Conservation (phyloP, 2,113 vertebrate genomes). For the Amblyornis subalaris region DNA sequence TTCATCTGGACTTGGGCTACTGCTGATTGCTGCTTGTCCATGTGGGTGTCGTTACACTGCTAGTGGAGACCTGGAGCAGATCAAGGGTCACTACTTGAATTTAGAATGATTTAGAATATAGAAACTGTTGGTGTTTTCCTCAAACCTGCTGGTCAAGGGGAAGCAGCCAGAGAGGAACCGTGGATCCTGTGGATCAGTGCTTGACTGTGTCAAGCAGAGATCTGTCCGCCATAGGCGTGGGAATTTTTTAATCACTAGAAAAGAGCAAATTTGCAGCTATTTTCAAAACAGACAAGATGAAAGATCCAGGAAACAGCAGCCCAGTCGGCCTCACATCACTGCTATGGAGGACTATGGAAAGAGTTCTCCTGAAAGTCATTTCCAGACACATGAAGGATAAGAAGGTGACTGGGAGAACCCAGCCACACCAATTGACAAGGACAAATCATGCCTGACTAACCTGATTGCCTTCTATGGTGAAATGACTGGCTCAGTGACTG, state of each 20-base stretch:
- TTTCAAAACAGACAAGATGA: background rate
- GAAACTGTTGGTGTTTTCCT: background rate
- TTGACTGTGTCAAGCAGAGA: background rate
- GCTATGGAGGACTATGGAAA: background rate
- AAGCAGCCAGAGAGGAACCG: background rate
- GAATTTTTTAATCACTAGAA: background rate
- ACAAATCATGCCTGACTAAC: background rate
- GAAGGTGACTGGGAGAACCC: background rate
- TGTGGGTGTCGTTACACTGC: background rate
- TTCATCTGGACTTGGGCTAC: background rate
- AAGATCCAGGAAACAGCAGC: background rate
- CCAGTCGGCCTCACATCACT: background rate
- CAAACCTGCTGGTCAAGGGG: background rate
- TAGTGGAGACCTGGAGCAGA: background rate
- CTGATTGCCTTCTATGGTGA: background rate
- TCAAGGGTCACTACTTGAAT: background rate
- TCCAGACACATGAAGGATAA: background rate
- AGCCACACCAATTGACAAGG: background rate
- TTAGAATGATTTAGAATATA: background rate
- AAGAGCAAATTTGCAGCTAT: background rate
- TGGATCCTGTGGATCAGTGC: background rate
- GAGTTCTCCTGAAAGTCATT: background rate
- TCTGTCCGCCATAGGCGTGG: background rate
- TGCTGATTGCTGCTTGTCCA: background rate
- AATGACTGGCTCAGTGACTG: background rate